Evolutionary conservation across 2,797 vertebrate species (phyloP).

Genomic region (Emydoidea blandingii): DNA sequence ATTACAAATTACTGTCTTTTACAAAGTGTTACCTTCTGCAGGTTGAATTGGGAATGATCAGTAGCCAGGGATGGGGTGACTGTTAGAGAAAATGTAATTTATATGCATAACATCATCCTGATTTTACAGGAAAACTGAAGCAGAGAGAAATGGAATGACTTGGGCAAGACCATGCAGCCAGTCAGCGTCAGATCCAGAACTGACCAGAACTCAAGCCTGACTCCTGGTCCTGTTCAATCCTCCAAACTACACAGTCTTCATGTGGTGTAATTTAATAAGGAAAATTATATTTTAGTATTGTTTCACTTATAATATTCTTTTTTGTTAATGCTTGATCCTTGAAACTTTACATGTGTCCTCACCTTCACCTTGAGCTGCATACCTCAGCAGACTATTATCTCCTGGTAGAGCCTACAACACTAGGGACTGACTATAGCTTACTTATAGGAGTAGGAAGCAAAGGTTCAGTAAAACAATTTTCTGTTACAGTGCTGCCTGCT

Average conservation of each 20-base stretch:
- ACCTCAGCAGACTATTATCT: background rate
- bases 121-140: background rate
- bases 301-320: background rate
- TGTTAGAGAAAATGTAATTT: background rate
- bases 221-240: background rate
- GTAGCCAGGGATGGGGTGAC: background rate
- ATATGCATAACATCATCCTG: background rate
- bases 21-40: background rate
- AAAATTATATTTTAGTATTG: background rate
- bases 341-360: background rate
- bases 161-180: background rate
- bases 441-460: background rate
- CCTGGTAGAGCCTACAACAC: background rate
- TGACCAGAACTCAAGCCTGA: background rate
- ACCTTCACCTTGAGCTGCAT: background rate
- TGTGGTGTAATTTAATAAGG: background rate
- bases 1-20: background rate
- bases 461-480: background rate
- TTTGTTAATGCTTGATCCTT: background rate
- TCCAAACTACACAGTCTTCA: background rate
- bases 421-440: background rate
- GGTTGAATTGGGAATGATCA: background rate
- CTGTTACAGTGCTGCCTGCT: background rate
- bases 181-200: background rate
- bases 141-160: background rate